Evolutionary conservation across 2,113 vertebrate genomes (phyloP), one percentile per base, ranked within the genome.

Genomic region (Podarcis muralis): DNA sequence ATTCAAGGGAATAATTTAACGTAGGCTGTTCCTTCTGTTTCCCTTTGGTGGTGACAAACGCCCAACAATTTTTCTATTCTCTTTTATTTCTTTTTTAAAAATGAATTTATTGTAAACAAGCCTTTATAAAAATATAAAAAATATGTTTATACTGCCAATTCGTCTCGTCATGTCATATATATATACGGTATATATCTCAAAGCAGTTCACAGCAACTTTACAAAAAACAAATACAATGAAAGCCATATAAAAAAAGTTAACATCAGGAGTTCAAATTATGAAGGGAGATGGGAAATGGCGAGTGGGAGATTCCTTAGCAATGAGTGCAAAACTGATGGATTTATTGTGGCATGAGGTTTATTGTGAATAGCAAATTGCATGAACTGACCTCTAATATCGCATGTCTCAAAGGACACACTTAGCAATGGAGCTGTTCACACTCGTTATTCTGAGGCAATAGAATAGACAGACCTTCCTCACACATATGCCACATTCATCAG

Each of bases 1-100:
- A 0, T 92, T 94, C 93, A 93, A 93, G 94, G 93, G 94, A 92
- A 35, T 95, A 95, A 95, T 95, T 93, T 83, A 81, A 87, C 59
- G 87, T 91, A 8, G 84, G 16, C 35, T 74, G n/a, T 87, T 94
- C 92, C 91, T 95, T 94, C 91, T 95, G 91, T 90, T 94, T 94
- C 94, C 77, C 82, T 53, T 81, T 43, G 72, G 85, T 93, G 89
- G 89, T 90, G 88, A 82, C 76, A 87, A 92, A 95, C 90, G 90
- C 91, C 59, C 87, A 83, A 84, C 91, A 87, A 89, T 83, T 87
- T 85, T 85, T 53, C 48, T 53, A 2, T 53, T 53, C 9, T 53
- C 48, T 53, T 53, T 53, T 53, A 11, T 53, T 53, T 53, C 11
- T 53, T 53, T 53, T 66, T 91, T 32, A 74, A 85, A 92, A 92